These are phyloP conservation scores for Allygus modestus DNA, from an alignment of 2,888 invertebrate genomes.

Conservation along the genomic window DNA sequence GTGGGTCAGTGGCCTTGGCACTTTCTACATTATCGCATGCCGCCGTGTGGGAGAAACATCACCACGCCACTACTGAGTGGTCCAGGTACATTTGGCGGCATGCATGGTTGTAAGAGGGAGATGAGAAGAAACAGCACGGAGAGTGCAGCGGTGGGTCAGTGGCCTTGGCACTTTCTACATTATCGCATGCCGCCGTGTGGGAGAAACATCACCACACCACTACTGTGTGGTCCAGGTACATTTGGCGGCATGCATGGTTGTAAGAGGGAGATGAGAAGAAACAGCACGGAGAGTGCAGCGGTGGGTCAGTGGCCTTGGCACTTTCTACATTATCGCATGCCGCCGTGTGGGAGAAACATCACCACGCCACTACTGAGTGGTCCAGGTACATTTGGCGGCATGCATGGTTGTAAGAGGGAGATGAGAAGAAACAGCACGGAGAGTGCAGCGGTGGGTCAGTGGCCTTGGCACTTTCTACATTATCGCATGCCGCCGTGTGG, in stretches of 20 bases:
- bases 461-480: constrained; percentile 40
- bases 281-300: neutral
- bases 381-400: neutral
- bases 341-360: constrained; percentile 16
- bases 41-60: constrained; percentile 18
- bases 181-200: constrained; percentile 20
- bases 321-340: constrained; percentile 50
- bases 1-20: constrained; percentile 48
- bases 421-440: too few species aligned
- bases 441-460: neutral
- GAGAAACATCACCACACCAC: too few species aligned
- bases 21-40: constrained; percentile 50
- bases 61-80: neutral
- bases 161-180: constrained; percentile 40
- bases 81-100: neutral
- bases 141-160: neutral
- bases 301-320: constrained; percentile 48
- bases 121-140: too few species aligned
- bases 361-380: neutral
- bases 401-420: too few species aligned
- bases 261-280: neutral
- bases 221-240: too few species aligned
- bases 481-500: constrained; percentile 22
- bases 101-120: too few species aligned
- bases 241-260: too few species aligned